Conservation (phyloP, 1,140 invertebrate genomes). For the Macrocentrus cingulum region DNA sequence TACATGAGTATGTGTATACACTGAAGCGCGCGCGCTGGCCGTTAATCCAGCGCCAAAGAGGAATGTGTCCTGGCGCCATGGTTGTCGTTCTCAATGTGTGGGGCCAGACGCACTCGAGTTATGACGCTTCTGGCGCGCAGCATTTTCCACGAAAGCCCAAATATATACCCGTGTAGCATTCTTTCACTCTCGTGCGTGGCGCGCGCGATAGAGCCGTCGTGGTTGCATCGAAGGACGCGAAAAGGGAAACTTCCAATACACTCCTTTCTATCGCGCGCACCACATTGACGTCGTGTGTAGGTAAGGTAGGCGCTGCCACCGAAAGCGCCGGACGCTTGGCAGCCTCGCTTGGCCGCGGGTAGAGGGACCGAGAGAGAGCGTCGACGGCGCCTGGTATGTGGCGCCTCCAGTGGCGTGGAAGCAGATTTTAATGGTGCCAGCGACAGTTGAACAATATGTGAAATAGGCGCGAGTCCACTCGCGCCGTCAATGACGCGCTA, state of each 20-base stretch:
- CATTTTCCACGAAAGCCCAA: conserved; percentile 13
- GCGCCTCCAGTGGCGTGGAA: conserved; percentile 54
- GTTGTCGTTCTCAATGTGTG: conserved; percentile 18
- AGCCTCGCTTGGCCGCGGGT: conserved; percentile 14
- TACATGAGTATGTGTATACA: not conserved
- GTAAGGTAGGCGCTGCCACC: conserved; percentile 14
- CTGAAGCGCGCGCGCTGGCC: not conserved
- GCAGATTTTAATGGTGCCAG: conserved; percentile 50
- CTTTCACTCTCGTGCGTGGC: conserved; percentile 14
- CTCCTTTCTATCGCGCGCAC: conserved; percentile 20
- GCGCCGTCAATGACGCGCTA: conserved; percentile 18
- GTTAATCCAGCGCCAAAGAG: conserved; percentile 30
- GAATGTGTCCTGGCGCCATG: conserved; percentile 30
- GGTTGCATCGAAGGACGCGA: no score
- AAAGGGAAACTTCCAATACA: no score
- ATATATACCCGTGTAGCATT: conserved; percentile 8
- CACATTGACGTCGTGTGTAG: conserved; percentile 19
- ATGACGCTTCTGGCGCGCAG: conserved; percentile 14
- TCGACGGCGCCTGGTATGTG: conserved; percentile 55
- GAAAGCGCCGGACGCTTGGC: conserved; percentile 11
- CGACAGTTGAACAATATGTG: conserved; percentile 20
- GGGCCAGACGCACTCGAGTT: conserved; percentile 26
- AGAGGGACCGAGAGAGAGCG: conserved; percentile 32
- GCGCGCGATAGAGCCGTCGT: conserved; percentile 3
- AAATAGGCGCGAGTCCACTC: not conserved